A percentile compares a stretch with the other conserved stretches of the same genome.
Evolutionary conservation across 2,888 invertebrate genomes (phyloP).

Genomic region (Andrena flavipes): DNA sequence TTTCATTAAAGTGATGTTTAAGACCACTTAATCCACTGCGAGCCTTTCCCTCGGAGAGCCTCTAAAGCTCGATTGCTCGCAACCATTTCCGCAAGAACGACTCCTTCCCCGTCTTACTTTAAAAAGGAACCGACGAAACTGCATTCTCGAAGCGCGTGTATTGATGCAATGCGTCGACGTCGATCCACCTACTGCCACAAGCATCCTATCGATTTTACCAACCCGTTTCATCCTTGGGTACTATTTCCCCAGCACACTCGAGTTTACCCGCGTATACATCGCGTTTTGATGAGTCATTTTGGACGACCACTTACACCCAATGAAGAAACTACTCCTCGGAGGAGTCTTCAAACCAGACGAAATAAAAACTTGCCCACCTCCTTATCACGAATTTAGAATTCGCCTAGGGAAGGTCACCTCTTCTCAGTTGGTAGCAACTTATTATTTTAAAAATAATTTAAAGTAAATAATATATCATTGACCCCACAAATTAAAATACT

Average conservation of each 20-base stretch:
- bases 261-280: no score
- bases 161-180: constrained; percentile 4
- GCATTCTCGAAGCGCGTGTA: constrained; percentile 5
- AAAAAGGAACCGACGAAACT: constrained; percentile 9
- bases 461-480: no score
- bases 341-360: no score
- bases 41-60: background rate
- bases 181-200: constrained; percentile 29
- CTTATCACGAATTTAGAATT: no score
- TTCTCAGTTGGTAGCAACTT: no score
- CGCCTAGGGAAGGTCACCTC: no score
- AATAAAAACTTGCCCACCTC: no score
- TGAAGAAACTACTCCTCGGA: no score
- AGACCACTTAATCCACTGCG: background rate
- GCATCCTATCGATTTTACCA: constrained; percentile 54
- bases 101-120: background rate
- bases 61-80: constrained; percentile 18
- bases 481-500: no score
- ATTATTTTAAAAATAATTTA: no score
- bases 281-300: no score
- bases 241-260: background rate
- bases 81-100: constrained; percentile 1
- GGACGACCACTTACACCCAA: no score
- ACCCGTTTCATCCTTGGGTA: constrained; percentile 34
- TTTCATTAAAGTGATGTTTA: background rate